Evolutionary conservation across 1,140 invertebrate species (phyloP).

Genomic region (Ctenoplectra terminalis): DNA sequence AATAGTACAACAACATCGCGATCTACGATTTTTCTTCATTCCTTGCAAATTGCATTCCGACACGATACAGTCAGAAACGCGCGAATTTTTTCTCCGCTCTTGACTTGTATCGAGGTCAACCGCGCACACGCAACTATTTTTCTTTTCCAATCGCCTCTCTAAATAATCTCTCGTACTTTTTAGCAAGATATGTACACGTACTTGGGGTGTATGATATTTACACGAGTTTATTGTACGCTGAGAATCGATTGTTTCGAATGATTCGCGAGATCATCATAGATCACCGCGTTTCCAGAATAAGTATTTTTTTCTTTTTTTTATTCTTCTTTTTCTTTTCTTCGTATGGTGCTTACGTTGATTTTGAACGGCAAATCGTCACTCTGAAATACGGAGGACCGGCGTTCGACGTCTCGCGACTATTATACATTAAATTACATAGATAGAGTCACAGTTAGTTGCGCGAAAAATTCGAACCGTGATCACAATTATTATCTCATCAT

Average conservation of each 20-base stretch:
- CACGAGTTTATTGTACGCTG: conserved; percentile 19
- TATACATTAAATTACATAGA: conserved; percentile 64
- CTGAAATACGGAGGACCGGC: conserved; percentile 16
- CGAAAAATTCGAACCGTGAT: neutral
- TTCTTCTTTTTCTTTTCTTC: neutral
- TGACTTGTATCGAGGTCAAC: neutral
- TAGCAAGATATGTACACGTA: conserved; percentile 35
- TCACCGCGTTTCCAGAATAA: neutral
- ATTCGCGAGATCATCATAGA: neutral
- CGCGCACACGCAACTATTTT: neutral
- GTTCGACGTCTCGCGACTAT: conserved; percentile 44
- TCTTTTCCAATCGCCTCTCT: neutral
- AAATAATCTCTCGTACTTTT: neutral
- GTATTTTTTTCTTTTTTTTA: neutral
- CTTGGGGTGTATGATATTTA: conserved; percentile 36
- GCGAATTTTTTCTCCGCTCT: conserved; percentile 2
- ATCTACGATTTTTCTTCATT: neutral
- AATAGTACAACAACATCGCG: neutral
- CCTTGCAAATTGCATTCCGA: neutral
- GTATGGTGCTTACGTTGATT: neutral
- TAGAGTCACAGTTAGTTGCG: conserved; percentile 31
- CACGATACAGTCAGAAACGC: neutral
- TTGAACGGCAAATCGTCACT: neutral
- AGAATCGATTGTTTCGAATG: conserved; percentile 21
- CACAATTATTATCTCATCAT: no score